A percentile compares a stretch with the other conserved stretches of the same genome.
Conservation (phyloP, 2,888 invertebrate species). For the Chouioia cunea region DNA sequence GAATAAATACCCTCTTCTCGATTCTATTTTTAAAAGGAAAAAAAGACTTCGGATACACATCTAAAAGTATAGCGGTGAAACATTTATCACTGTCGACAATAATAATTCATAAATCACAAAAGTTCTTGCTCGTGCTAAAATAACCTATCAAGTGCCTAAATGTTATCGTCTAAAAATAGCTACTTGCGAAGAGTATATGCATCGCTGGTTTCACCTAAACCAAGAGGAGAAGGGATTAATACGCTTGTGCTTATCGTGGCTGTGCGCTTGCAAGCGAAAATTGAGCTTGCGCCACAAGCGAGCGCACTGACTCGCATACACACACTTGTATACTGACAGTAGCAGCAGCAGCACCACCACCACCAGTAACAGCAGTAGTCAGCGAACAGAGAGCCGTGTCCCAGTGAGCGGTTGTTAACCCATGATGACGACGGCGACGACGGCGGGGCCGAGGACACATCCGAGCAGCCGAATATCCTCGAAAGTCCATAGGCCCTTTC, state of each 20-base stretch:
- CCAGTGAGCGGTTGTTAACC: constrained; percentile 68
- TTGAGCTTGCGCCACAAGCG: constrained; percentile 24
- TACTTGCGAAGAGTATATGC: too few species aligned
- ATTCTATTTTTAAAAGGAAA: too few species aligned
- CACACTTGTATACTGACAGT: neutral
- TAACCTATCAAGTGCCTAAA: too few species aligned
- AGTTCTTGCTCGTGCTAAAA: too few species aligned
- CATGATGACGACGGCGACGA: constrained; percentile 27
- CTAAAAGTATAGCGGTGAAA: too few species aligned
- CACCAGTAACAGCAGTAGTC: constrained; percentile 14
- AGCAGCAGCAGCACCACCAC: constrained; percentile 13
- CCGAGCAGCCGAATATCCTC: constrained; percentile 51
- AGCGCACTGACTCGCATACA: constrained; percentile 37
- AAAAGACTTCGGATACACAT: too few species aligned
- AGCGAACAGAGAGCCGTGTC: constrained; percentile 56
- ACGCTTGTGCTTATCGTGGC: constrained; percentile 17
- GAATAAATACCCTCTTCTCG: too few species aligned
- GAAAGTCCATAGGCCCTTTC: constrained; percentile 7
- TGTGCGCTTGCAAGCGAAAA: constrained; percentile 25
- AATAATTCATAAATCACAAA: too few species aligned
- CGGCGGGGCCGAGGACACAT: constrained; percentile 61
- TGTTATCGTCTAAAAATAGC: constrained; percentile 6
- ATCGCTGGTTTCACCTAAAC: too few species aligned
- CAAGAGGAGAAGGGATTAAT: neutral
- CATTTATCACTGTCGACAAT: too few species aligned